phyloP scores from a whole-genome alignment of 2,888 invertebrate species.

The Oscheius sp. region DNA sequence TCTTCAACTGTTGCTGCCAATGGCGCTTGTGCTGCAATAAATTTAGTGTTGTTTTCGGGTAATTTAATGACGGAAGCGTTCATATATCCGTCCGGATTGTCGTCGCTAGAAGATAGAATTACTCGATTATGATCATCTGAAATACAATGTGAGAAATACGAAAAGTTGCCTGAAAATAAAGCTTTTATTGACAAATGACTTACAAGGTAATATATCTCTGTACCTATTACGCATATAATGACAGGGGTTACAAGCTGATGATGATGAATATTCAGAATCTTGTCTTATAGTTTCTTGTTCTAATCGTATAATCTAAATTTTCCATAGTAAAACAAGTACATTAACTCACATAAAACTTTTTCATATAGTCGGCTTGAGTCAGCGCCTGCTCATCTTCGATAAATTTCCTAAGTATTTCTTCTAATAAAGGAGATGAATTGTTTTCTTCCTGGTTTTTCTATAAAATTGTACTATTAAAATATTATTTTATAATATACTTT shows the following conservation, averaged over 20 bases:
- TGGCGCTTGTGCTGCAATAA: slow-evolving; percentile 71
- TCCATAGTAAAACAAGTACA: not conserved
- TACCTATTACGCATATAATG: slow-evolving; percentile 64
- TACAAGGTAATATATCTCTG: slow-evolving; percentile 68
- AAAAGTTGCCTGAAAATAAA: too few species aligned
- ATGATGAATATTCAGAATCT: slow-evolving; percentile 41
- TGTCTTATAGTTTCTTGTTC: slow-evolving; percentile 54
- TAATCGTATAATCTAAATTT: slow-evolving; percentile 54
- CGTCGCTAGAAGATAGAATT: slow-evolving; percentile 41
- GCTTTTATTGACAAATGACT: slow-evolving; percentile 6
- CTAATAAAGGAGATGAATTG: not conserved
- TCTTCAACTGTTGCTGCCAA: slow-evolving; percentile 61
- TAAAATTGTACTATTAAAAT: too few species aligned
- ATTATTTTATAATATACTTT: too few species aligned
- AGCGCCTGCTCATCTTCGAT: slow-evolving; percentile 20
- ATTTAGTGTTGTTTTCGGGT: slow-evolving; percentile 49
- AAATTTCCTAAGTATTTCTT: slow-evolving; percentile 24
- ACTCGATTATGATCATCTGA: slow-evolving; percentile 67
- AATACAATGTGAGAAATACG: slow-evolving; percentile 18
- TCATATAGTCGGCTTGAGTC: slow-evolving; percentile 18
- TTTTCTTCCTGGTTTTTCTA: not conserved
- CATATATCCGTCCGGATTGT: slow-evolving; percentile 63
- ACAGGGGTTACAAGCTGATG: slow-evolving; percentile 45
- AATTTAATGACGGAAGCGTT: slow-evolving; percentile 63
- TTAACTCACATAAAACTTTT: slow-evolving; percentile 24